A percentile compares a stretch with the other conserved stretches of the same genome.
phyloP scores from a whole-genome alignment of 2,888 invertebrate species.

The Drosophila cognata region DNA sequence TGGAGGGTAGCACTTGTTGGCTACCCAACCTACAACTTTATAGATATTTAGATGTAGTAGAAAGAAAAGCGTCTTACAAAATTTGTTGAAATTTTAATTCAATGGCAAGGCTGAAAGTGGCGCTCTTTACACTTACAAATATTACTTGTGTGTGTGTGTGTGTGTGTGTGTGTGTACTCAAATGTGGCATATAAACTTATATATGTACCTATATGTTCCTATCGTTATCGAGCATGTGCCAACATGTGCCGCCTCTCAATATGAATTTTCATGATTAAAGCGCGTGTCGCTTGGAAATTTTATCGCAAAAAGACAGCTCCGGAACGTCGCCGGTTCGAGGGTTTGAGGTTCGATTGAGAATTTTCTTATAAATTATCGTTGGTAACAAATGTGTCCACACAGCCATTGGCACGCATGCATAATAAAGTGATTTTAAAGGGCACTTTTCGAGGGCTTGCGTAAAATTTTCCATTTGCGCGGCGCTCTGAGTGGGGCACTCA shows the following conservation, averaged over 20 bases:
- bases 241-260: conserved; percentile 59
- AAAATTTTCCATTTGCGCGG: conserved; percentile 74
- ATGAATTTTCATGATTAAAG: conserved; percentile 78
- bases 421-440: conserved; percentile 82
- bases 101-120: conserved; percentile 46
- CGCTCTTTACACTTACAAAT: conserved; percentile 9
- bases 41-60: conserved; percentile 33
- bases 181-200: conserved; percentile 5
- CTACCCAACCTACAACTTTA: conserved; percentile 31
- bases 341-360: conserved; percentile 61
- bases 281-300: conserved; percentile 61
- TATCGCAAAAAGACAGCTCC: conserved; percentile 63
- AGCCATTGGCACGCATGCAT: conserved; percentile 75
- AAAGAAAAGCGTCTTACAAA: conserved; percentile 47
- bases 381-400: conserved; percentile 75
- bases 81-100: conserved; percentile 72
- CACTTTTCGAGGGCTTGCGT: conserved; percentile 61
- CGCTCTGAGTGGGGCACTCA: conserved; percentile 62
- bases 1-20: conserved; percentile 52
- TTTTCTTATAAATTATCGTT: conserved; percentile 78
- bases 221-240: conserved; percentile 38
- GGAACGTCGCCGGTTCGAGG: conserved; percentile 17
- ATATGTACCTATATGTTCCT: conserved; percentile 3
- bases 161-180: background rate
- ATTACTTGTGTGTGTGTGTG: background rate